Evolutionary conservation across 2,888 invertebrate genomes (phyloP), one percentile per base, ranked within the genome.

Genomic region (Metopia argyrocephala): DNA sequence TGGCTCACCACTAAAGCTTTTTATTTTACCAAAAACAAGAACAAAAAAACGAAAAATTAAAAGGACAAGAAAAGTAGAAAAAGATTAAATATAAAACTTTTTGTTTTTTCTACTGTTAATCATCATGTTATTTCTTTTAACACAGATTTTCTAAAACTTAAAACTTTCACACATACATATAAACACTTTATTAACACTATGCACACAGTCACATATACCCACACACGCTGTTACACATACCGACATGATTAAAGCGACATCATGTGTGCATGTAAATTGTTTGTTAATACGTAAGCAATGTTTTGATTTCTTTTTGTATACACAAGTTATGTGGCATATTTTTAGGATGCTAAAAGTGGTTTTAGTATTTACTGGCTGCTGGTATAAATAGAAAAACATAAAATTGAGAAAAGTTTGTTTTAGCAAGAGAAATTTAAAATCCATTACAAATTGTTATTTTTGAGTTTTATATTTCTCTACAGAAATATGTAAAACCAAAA

Each of bases 31-130:
- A n/a, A n/a, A n/a, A n/a, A n/a, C n/a, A n/a, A n/a, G n/a, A n/a
- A n/a, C n/a, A n/a, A n/a, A n/a, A n/a, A n/a, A n/a, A n/a, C n/a
- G n/a, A n/a, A n/a, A n/a, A n/a, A n/a, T n/a, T n/a, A n/a, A n/a
- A n/a, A n/a, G n/a, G n/a, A n/a, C n/a, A n/a, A n/a, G n/a, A n/a
- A n/a, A n/a, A n/a, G n/a, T n/a, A 46, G 54, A 73, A 23, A 56
- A 73, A 38, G 50, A 76, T 64, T 70, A 54, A 70, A 64, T 76
- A 12, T 38, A 38, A 56, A 65, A 65, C 31, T 56, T 56, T 38
- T 38, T 15, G n/a, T 21, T 15, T 38, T 23, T 5, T 18, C 38
- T 50, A 31, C 45, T 75, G 59, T 23, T 46, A 73, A 54, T 73
- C 50, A 66, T 48, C 57, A 50, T n/a, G 46, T 45, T 62, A 9